These are phyloP conservation scores for Buathra laborator DNA, from an alignment of 2,888 invertebrate species.

Conservation along the genomic window DNA sequence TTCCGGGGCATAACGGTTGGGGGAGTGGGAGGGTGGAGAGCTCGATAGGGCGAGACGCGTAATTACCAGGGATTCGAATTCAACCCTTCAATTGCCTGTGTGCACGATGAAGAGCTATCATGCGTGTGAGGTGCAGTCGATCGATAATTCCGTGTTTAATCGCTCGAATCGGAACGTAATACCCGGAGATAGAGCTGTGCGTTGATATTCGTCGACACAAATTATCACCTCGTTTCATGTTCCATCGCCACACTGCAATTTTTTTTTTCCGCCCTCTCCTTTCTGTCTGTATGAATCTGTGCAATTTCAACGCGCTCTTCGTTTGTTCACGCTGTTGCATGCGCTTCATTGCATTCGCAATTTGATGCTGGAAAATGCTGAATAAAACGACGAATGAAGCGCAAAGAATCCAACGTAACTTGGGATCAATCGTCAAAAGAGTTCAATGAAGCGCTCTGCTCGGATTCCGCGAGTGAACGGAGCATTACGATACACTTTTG, in stretches of 20 bases:
- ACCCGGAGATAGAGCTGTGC: not conserved
- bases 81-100: slow-evolving; percentile 17
- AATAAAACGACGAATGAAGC: not conserved
- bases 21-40: not conserved
- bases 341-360: not conserved
- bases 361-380: not conserved
- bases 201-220: slow-evolving; percentile 33
- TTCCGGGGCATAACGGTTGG: not conserved
- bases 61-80: slow-evolving; percentile 54
- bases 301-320: not conserved
- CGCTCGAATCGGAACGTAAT: slow-evolving; percentile 32
- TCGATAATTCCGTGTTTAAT: slow-evolving; percentile 59
- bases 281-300: not conserved
- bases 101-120: not conserved
- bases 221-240: slow-evolving; percentile 27
- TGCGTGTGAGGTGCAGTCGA: slow-evolving; percentile 22
- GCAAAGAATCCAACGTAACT: not conserved
- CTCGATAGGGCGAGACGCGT: slow-evolving; percentile 27
- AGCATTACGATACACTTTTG: slow-evolving; percentile 31
- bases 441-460: slow-evolving; percentile 4
- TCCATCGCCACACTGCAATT: not conserved
- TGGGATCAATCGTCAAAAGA: slow-evolving; percentile 10
- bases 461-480: slow-evolving; percentile 11
- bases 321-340: not conserved
- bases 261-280: not conserved